Percentiles rank a stretch among this genome's conserved stretches.
Evolutionary conservation across 2,113 vertebrate genomes (phyloP).

Genomic region (Numida meleagris): DNA sequence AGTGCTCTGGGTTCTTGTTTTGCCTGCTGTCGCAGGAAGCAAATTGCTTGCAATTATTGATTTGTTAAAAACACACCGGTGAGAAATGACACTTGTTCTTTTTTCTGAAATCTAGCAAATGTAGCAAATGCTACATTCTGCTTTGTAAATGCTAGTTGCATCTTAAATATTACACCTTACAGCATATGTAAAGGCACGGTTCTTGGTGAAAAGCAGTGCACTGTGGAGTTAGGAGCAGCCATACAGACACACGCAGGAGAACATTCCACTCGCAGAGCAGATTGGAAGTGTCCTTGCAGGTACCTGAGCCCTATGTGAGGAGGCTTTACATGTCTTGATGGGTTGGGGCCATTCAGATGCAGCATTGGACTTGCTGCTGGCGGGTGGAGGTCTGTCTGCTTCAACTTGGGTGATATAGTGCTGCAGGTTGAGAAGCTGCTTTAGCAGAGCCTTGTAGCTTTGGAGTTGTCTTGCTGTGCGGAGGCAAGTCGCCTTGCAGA

Average conservation of each 20-base stretch:
- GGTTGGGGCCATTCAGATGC: rapidly evolving
- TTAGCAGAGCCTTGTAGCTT: not conserved
- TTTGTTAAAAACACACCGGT: not conserved
- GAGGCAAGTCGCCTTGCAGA: not conserved
- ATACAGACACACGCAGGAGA: too few relatives aligned
- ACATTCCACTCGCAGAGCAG: rapidly evolving
- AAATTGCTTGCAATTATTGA: not conserved
- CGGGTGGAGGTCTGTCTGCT: not conserved
- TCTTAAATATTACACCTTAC: not conserved
- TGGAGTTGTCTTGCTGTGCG: not conserved
- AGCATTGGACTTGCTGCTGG: not conserved
- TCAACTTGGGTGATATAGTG: not conserved
- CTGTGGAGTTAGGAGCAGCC: not conserved
- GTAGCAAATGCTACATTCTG: not conserved
- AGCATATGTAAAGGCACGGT: rapidly evolving
- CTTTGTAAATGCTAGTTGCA: not conserved
- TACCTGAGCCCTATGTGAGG: not conserved
- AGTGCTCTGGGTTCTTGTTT: not conserved
- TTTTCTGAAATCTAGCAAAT: not conserved
- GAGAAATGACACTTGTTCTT: not conserved
- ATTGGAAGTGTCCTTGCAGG: not conserved
- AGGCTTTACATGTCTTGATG: rapidly evolving
- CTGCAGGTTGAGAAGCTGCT: not conserved
- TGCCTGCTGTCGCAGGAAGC: not conserved
- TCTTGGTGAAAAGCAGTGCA: not conserved